Evolutionary conservation across 1,140 invertebrate species (phyloP).

Genomic region (Drosophila malerkotliana): DNA sequence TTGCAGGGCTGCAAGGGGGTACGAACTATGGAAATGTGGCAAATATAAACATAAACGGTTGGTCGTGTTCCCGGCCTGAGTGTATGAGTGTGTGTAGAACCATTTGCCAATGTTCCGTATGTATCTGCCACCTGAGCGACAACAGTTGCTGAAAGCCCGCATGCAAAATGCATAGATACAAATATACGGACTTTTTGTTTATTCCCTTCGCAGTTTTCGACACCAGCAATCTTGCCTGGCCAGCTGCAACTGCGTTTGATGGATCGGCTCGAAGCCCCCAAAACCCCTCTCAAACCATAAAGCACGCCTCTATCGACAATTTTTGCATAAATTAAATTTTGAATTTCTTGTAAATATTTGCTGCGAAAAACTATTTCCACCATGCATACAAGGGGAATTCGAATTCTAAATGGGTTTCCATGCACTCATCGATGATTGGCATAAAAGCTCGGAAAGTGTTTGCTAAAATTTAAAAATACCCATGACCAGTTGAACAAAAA

Average conservation of each 20-base stretch:
- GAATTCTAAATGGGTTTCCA: slow-evolving; percentile 20
- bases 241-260: slow-evolving; percentile 62
- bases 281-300: slow-evolving; percentile 10
- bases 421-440: slow-evolving; percentile 31
- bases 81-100: slow-evolving; percentile 9
- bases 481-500: not conserved
- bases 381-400: not conserved
- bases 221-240: slow-evolving; percentile 25
- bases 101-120: slow-evolving; percentile 9
- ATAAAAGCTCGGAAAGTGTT: slow-evolving; percentile 18
- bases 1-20: not conserved
- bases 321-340: slow-evolving; percentile 69
- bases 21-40: slow-evolving; percentile 20
- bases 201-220: slow-evolving; percentile 4
- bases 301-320: slow-evolving; percentile 48
- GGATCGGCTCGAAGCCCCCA: slow-evolving; percentile 53
- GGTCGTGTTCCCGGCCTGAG: slow-evolving; percentile 20
- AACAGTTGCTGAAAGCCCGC: slow-evolving; percentile 66
- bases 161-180: slow-evolving; percentile 65
- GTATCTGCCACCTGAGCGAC: slow-evolving; percentile 52
- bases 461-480: slow-evolving; percentile 4
- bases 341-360: slow-evolving; percentile 66
- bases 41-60: slow-evolving; percentile 55
- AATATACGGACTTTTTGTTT: slow-evolving; percentile 43
- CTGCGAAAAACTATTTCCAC: slow-evolving; percentile 26